These are phyloP conservation scores for Channallabes apus DNA, from an alignment of 2,797 vertebrate species.

Conservation along the genomic window DNA sequence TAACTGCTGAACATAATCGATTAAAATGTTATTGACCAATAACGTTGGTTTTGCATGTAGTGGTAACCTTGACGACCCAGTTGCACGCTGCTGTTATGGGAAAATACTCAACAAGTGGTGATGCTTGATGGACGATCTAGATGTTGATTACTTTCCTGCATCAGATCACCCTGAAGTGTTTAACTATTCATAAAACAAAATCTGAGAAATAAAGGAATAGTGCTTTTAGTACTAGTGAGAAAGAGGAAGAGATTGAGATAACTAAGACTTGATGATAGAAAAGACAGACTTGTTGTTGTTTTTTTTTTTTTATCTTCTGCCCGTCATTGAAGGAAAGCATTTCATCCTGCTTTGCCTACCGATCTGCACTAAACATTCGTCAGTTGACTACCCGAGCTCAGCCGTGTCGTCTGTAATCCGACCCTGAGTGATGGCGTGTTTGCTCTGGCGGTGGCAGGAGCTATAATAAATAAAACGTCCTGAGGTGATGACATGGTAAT, in stretches of 20 bases:
- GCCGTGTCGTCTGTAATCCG: conserved; percentile 24
- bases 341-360: not conserved
- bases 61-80: no score
- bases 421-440: not conserved
- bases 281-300: no score
- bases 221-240: not conserved
- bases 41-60: no score
- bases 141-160: not conserved
- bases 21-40: no score
- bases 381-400: conserved; percentile 17
- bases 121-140: not conserved
- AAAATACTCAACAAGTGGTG: not conserved
- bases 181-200: not conserved
- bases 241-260: not conserved
- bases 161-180: not conserved
- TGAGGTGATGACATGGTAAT: conserved; percentile 10
- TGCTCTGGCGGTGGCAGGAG: conserved; percentile 25
- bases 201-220: not conserved
- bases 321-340: not conserved
- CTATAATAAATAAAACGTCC: conserved; percentile 1
- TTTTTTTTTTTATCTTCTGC: not conserved
- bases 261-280: not conserved
- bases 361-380: conserved; percentile 13
- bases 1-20: no score
- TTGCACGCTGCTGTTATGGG: not conserved